A percentile compares a stretch with the other conserved stretches of the same genome.
These are phyloP conservation scores for Gymnosoma rotundatum DNA, from an alignment of 2,888 invertebrate species.

Conservation along the genomic window DNA sequence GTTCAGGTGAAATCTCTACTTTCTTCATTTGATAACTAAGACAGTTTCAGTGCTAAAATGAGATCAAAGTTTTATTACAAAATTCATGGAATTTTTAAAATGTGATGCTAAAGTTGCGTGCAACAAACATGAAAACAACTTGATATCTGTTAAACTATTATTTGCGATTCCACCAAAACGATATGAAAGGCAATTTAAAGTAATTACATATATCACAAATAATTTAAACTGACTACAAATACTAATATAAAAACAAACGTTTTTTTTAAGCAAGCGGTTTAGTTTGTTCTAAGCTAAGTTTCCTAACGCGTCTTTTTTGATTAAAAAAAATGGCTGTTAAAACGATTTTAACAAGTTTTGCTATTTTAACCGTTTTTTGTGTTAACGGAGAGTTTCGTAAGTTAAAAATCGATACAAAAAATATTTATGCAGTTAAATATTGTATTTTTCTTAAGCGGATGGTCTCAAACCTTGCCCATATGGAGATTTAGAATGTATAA, in stretches of 20 bases:
- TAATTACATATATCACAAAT: no score
- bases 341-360: conserved; percentile 27
- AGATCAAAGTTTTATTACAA: no score
- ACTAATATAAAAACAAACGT: conserved; percentile 4
- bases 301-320: background rate
- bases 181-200: no score
- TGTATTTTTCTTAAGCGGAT: conserved; percentile 69
- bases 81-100: no score
- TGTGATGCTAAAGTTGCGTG: no score
- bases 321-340: background rate
- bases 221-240: no score
- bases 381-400: conserved; percentile 50
- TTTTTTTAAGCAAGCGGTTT: background rate
- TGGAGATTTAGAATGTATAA: conserved; percentile 75
- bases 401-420: conserved; percentile 17
- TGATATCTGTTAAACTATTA: no score
- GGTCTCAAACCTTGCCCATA: conserved; percentile 75
- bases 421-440: background rate
- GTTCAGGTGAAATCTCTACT: no score
- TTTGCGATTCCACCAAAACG: no score
- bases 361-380: conserved; percentile 20
- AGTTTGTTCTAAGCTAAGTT: background rate
- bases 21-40: no score
- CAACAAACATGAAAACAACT: no score
- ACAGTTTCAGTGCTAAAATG: no score